Evolutionary conservation across 1,140 invertebrate species (phyloP).

Genomic region (Ceratosolen fusciceps): DNA sequence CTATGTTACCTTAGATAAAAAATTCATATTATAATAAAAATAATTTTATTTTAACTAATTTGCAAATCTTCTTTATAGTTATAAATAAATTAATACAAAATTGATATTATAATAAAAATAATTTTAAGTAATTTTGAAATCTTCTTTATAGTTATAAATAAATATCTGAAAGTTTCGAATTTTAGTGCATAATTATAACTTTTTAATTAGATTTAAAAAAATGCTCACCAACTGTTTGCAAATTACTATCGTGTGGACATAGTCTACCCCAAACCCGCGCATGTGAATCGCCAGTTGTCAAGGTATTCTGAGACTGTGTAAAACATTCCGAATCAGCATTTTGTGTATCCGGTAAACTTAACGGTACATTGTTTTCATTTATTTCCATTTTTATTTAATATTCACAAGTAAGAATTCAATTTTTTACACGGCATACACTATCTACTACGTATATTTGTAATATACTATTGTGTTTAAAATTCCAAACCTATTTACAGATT

Average conservation of each 20-base stretch:
- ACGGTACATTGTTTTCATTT: slow-evolving; percentile 39
- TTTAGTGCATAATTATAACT: too few relatives aligned
- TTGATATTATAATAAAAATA: too few relatives aligned
- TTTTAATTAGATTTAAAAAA: neutral
- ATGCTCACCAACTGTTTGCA: slow-evolving; percentile 55
- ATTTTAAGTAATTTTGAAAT: too few relatives aligned
- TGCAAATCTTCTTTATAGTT: too few relatives aligned
- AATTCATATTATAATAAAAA: too few relatives aligned
- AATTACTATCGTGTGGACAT: slow-evolving; percentile 47
- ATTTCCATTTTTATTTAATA: slow-evolving; percentile 28
- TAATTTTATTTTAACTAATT: too few relatives aligned
- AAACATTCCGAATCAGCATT: slow-evolving; percentile 51
- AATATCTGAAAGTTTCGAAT: too few relatives aligned
- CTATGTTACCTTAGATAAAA: too few relatives aligned
- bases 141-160: too few relatives aligned
- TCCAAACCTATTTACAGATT: neutral
- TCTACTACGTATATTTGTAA: neutral
- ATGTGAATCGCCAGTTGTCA: neutral
- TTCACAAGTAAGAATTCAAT: neutral
- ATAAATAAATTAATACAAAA: too few relatives aligned
- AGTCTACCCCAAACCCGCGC: slow-evolving; percentile 58
- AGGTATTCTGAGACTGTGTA: slow-evolving; percentile 54
- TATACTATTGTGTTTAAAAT: neutral
- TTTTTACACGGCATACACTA: neutral
- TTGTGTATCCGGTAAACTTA: slow-evolving; percentile 59